Evolutionary conservation across 2,797 vertebrate genomes (phyloP).

Genomic region (Lepus oiostolus): DNA sequence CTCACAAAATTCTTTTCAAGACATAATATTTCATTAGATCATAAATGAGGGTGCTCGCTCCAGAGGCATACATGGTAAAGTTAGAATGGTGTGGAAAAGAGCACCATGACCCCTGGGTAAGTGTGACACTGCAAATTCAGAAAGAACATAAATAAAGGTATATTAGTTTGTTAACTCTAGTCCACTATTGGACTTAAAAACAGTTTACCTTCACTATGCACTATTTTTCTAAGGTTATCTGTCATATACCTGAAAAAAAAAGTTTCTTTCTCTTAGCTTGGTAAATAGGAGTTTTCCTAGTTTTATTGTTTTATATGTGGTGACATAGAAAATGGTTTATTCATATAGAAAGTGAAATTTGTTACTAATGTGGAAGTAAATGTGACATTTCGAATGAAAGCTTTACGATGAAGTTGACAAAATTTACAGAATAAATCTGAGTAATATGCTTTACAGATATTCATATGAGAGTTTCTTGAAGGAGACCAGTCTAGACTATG

Average conservation of each 20-base stretch:
- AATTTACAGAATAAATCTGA: slow-evolving; percentile 88
- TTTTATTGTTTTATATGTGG: slow-evolving; percentile 31
- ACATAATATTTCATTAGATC: slow-evolving; percentile 54
- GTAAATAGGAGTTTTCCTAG: slow-evolving; percentile 28
- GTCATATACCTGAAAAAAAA: not conserved
- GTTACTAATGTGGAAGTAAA: slow-evolving; percentile 56
- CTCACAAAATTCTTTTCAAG: slow-evolving; percentile 18
- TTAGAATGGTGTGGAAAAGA: not conserved
- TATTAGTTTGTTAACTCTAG: slow-evolving; percentile 27
- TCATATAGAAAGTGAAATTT: slow-evolving; percentile 18
- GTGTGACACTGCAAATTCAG: not conserved
- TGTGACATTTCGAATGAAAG: slow-evolving; percentile 83
- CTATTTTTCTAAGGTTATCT: not conserved
- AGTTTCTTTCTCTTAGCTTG: slow-evolving; percentile 42
- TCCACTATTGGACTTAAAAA: slow-evolving; percentile 40
- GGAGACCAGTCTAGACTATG: slow-evolving; percentile 91
- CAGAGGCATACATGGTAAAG: not conserved
- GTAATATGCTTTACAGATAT: slow-evolving; percentile 92
- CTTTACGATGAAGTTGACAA: slow-evolving; percentile 85
- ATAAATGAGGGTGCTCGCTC: not conserved
- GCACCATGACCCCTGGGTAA: not conserved
- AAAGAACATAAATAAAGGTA: slow-evolving; percentile 15
- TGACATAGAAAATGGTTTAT: slow-evolving; percentile 26
- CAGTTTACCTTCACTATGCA: slow-evolving; percentile 36
- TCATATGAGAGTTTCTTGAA: slow-evolving; percentile 89